phyloP scores from a whole-genome alignment of 2,113 vertebrate genomes.

The Plecotus auritus region DNA sequence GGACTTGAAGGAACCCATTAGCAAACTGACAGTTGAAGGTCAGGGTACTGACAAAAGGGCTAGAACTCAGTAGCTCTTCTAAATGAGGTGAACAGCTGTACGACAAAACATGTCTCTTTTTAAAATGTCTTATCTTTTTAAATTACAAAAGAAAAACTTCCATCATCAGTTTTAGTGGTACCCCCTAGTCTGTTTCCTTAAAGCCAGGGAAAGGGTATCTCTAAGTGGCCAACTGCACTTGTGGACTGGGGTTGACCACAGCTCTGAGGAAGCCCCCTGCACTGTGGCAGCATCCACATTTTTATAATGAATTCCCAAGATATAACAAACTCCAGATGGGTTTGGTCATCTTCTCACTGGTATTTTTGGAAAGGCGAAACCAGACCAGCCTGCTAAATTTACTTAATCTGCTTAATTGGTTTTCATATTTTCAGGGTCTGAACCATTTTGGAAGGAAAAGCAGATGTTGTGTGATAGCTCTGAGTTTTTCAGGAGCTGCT shows the following conservation, averaged over 20 bases:
- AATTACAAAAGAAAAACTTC: not conserved
- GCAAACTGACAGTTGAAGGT: not conserved
- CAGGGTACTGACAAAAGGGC: not conserved
- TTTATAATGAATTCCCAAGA: conserved; percentile 5
- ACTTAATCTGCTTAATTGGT: not conserved
- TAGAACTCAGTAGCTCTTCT: not conserved
- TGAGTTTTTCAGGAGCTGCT: not conserved
- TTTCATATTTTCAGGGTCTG: conserved; percentile 50
- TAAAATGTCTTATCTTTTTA: not conserved
- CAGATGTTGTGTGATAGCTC: not conserved
- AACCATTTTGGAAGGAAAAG: not conserved
- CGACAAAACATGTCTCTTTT: not conserved
- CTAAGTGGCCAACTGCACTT: not conserved
- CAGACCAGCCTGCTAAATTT: not conserved
- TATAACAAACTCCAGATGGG: conserved; percentile 18
- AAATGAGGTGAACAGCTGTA: not conserved
- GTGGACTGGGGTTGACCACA: no score
- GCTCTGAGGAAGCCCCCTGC: accelerated
- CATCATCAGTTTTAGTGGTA: not conserved
- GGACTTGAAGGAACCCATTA: not conserved
- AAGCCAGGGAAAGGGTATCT: not conserved
- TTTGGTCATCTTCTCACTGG: not conserved
- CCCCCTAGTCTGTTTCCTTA: not conserved
- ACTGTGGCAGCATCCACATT: not conserved
- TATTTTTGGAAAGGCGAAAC: conserved; percentile 20